These are phyloP conservation scores for Hippocampus comes DNA, from an alignment of 2,113 vertebrate species.

Conservation along the genomic window DNA sequence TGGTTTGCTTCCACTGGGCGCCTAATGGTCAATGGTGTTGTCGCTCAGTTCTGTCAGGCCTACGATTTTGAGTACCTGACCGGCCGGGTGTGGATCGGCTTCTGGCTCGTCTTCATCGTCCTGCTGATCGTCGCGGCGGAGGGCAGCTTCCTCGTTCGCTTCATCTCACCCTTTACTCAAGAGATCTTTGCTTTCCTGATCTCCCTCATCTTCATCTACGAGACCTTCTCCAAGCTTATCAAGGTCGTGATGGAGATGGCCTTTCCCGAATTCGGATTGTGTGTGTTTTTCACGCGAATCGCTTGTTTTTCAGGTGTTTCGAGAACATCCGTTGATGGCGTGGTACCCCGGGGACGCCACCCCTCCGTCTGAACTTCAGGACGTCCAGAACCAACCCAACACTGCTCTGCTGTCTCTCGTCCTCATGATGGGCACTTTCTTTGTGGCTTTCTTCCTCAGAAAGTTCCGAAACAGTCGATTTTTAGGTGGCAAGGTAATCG, in stretches of 20 bases:
- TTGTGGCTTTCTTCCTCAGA: slow-evolving; percentile 94
- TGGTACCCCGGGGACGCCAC: slow-evolving; percentile 73
- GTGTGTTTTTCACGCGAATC: neutral
- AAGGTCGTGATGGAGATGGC: slow-evolving; percentile 71
- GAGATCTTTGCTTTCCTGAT: slow-evolving; percentile 99
- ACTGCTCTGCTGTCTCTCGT: slow-evolving; percentile 94
- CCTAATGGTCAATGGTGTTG: neutral
- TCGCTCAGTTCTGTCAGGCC: slow-evolving; percentile 85
- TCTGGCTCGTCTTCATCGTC: slow-evolving; percentile 95
- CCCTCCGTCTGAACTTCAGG: slow-evolving; percentile 19
- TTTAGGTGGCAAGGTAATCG: slow-evolving; percentile 87
- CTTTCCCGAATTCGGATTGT: neutral
- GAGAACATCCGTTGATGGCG: slow-evolving; percentile 87
- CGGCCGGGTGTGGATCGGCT: slow-evolving; percentile 93
- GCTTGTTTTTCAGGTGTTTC: slow-evolving; percentile 79
- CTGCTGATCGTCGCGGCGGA: slow-evolving; percentile 90
- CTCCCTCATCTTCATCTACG: slow-evolving; percentile 97
- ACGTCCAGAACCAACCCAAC: slow-evolving; percentile 87
- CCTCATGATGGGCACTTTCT: slow-evolving; percentile 96
- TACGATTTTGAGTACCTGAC: slow-evolving; percentile 93
- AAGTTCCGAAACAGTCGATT: slow-evolving; percentile 98
- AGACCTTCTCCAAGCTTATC: slow-evolving; percentile 94
- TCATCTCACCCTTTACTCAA: slow-evolving; percentile 96
- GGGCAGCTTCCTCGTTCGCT: slow-evolving; percentile 95
- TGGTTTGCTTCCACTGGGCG: too few relatives aligned